Evolutionary conservation across 2,888 invertebrate genomes (phyloP), one percentile per base, ranked within the genome.

Genomic region (Heteropelma amictum): DNA sequence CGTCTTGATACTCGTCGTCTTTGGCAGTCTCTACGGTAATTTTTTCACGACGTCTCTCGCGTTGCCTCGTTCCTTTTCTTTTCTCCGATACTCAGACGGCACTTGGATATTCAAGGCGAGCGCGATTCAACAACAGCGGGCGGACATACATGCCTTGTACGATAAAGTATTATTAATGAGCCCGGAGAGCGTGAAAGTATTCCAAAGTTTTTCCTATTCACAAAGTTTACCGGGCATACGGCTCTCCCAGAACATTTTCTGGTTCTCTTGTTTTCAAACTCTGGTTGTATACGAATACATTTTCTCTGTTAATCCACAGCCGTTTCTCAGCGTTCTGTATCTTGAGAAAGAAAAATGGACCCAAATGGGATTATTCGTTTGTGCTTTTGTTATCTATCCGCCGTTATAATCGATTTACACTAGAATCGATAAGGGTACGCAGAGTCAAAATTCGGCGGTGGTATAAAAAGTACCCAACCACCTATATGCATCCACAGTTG

Each of bases 81-180:
- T 1, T 28, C 49, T 47, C 30, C 68, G 58, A 58, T 58, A 58
- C 28, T 28, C 47, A 49, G 68, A 49, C 38, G 35, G 12, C 35
- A 42, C 35, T 26, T 68, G 17, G 58, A 68, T 68, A 68, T 68
- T 68, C 68, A 68, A 38, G 58, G 12, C 68, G 58, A 58, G 68
- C n/a, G n/a, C 14, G 38, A 68, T 49, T 68, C 68, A 38, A 67
- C 51, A 56, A 30, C 56, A 38, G 65, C 33, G 35, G 61, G 12
- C 69, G n/a, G n/a, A 53, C 58, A 64, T 23, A 33, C 30, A 28
- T 33, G 40, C 42, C 51, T 51, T 30, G 47, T 49, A 70, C 74
- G 74, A 19, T 49, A 30, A 54, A 60, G 70, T 70, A 70, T 70
- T 74, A 54, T 70, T 65, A 74, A 74, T 74, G 74, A 65, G 65